Percentiles rank a stretch among this genome's conserved stretches.
These are phyloP conservation scores for Ptychochromis oligacanthus DNA, from an alignment of 2,113 vertebrate species.

Conservation along the genomic window DNA sequence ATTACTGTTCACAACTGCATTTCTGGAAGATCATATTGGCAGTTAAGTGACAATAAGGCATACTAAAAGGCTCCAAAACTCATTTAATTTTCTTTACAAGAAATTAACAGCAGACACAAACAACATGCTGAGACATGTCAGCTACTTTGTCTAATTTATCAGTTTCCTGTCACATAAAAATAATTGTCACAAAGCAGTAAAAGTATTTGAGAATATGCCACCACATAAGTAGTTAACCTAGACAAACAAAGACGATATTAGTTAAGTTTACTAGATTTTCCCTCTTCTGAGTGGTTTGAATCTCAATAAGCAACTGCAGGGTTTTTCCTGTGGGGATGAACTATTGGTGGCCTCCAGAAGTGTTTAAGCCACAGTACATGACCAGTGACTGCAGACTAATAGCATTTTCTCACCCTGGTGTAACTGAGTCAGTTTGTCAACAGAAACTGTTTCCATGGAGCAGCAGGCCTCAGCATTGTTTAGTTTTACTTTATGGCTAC, in stretches of 20 bases:
- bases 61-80: neutral
- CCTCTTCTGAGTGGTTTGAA: too few species aligned
- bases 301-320: too few species aligned
- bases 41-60: neutral
- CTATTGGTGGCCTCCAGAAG: too few species aligned
- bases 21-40: accelerated
- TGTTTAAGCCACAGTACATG: neutral
- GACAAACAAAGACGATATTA: neutral
- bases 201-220: accelerated
- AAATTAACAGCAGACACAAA: neutral
- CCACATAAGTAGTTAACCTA: neutral
- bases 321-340: too few species aligned
- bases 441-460: neutral
- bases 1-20: neutral
- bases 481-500: neutral
- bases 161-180: neutral
- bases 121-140: accelerated
- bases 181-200: accelerated
- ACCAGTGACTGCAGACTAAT: neutral
- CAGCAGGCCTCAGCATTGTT: neutral
- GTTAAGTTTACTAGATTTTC: neutral
- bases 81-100: neutral
- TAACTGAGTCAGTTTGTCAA: neutral
- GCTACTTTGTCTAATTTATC: neutral
- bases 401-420: neutral